These are phyloP conservation scores for Pseudopipra pipra DNA, from an alignment of 2,113 vertebrate species.

Conservation along the genomic window DNA sequence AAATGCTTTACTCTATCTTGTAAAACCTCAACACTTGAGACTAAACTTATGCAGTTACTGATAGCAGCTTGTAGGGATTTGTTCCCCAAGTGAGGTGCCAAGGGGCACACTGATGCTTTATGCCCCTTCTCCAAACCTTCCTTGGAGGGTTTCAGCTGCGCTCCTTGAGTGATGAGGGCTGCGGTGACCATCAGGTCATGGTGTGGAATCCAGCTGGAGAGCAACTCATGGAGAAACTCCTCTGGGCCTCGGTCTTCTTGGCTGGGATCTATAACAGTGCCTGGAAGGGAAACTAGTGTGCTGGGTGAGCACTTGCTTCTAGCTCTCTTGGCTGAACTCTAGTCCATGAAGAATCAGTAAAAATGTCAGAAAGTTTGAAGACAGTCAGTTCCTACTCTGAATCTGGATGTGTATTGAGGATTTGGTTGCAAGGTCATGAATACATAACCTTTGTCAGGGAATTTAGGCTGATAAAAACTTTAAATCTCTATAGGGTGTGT, in stretches of 20 bases:
- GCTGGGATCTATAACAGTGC: background rate
- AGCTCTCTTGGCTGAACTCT: background rate
- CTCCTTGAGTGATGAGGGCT: background rate
- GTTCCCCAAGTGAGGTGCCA: accelerated
- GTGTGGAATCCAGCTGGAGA: background rate
- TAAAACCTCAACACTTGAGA: background rate
- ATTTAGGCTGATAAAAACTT: background rate
- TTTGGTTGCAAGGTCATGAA: background rate
- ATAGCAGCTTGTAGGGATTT: background rate
- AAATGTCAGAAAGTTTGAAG: background rate
- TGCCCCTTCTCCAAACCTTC: background rate
- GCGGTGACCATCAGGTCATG: background rate
- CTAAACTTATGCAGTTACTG: background rate
- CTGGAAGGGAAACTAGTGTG: background rate
- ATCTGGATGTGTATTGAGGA: accelerated
- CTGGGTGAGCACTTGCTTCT: background rate
- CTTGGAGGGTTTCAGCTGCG: background rate
- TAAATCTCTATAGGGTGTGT: background rate
- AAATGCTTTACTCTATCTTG: background rate
- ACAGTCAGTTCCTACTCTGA: background rate
- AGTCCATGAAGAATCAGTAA: background rate
- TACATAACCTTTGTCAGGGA: accelerated
- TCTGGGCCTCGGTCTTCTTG: background rate
- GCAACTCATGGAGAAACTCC: background rate
- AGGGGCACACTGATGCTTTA: background rate